phyloP scores from a whole-genome alignment of 2,113 vertebrate species.

The Nothobranchius furzeri region DNA sequence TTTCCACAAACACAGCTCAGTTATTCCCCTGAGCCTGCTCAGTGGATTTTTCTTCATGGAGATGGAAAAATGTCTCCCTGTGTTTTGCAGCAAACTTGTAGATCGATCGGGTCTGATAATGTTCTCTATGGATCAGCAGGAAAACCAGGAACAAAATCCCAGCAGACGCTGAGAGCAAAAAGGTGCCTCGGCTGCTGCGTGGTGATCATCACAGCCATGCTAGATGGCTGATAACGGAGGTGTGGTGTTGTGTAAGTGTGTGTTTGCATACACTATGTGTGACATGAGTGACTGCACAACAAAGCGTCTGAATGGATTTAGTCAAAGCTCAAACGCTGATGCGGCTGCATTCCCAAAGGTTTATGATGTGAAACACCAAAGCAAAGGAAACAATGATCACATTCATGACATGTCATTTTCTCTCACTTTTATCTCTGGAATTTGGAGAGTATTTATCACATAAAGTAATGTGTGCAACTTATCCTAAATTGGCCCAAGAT shows the following conservation, averaged over 20 bases:
- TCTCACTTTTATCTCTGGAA: slow-evolving; percentile 75
- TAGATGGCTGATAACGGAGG: slow-evolving; percentile 71
- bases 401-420: slow-evolving; percentile 81
- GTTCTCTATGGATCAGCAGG: slow-evolving; percentile 32
- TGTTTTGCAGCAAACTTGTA: slow-evolving; percentile 22
- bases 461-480: slow-evolving; percentile 57
- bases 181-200: slow-evolving; percentile 36
- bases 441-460: slow-evolving; percentile 52
- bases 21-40: slow-evolving; percentile 44
- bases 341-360: slow-evolving; percentile 77
- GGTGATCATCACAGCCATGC: slow-evolving; percentile 61
- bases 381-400: slow-evolving; percentile 80
- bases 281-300: slow-evolving; percentile 79
- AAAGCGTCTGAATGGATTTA: slow-evolving; percentile 75
- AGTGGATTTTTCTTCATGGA: slow-evolving; percentile 27
- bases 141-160: slow-evolving; percentile 46
- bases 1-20: slow-evolving; percentile 65
- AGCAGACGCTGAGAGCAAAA: slow-evolving; percentile 61
- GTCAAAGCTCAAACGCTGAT: slow-evolving; percentile 76
- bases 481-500: slow-evolving; percentile 26
- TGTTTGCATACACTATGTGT: slow-evolving; percentile 32
- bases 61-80: slow-evolving; percentile 7
- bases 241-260: slow-evolving; percentile 44
- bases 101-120: slow-evolving; percentile 41
- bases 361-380: slow-evolving; percentile 84